A percentile compares a stretch with the other conserved stretches of the same genome.
phyloP scores from a whole-genome alignment of 2,888 invertebrate species.

The Hipparchia sbordonii region DNA sequence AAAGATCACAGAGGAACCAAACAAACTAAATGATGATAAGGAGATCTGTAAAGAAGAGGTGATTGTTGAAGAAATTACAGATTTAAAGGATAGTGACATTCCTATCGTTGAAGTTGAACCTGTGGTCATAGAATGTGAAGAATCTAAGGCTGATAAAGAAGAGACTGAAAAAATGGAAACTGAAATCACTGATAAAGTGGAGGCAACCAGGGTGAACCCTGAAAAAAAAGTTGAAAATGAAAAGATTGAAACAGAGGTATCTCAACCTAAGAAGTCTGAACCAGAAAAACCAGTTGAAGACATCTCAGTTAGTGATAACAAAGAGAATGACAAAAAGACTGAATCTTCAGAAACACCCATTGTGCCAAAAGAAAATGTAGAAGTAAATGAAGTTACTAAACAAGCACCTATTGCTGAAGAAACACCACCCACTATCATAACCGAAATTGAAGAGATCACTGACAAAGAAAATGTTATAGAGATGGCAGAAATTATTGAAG shows the following conservation, averaged over 20 bases:
- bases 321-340: constrained; percentile 22
- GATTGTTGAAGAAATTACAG: constrained; percentile 45
- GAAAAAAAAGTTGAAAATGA: constrained; percentile 25
- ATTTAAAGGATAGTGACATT: constrained; percentile 53
- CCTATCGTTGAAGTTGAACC: constrained; percentile 55
- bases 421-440: constrained; percentile 52
- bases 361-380: constrained; percentile 53
- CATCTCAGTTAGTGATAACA: background rate
- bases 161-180: constrained; percentile 60
- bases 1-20: constrained; percentile 36
- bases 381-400: constrained; percentile 42
- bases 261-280: constrained; percentile 32
- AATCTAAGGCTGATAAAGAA: constrained; percentile 57
- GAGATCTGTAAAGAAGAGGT: constrained; percentile 38
- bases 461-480: constrained; percentile 59
- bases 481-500: constrained; percentile 60
- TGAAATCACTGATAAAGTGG: constrained; percentile 44
- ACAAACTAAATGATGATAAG: constrained; percentile 30
- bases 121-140: constrained; percentile 47
- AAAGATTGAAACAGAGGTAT: constrained; percentile 17
- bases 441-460: constrained; percentile 67
- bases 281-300: constrained; percentile 22
- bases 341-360: constrained; percentile 37
- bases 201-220: constrained; percentile 42
- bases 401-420: constrained; percentile 49